These are phyloP conservation scores for Andricus curvator DNA, from an alignment of 2,888 invertebrate genomes.

Conservation along the genomic window DNA sequence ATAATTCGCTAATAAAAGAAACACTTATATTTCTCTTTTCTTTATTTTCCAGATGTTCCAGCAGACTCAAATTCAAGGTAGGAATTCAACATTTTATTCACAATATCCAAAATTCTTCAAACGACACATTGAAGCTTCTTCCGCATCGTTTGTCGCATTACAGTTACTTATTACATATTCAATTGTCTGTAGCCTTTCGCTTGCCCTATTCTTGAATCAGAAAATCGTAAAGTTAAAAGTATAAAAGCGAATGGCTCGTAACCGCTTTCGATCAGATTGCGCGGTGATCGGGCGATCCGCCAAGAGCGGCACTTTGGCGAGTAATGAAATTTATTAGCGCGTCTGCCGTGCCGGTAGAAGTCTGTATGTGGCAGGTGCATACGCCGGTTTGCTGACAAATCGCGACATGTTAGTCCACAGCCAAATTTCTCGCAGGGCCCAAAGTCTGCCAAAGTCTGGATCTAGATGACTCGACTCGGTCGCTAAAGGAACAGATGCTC, in stretches of 20 bases:
- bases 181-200: neutral
- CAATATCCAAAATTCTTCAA: too few species aligned
- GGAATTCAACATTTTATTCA: too few species aligned
- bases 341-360: constrained; percentile 2
- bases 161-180: too few species aligned
- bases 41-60: neutral
- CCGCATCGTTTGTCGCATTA: too few species aligned
- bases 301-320: constrained; percentile 31
- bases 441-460: constrained; percentile 20
- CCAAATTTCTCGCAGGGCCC: constrained; percentile 9
- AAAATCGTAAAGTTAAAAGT: neutral
- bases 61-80: neutral
- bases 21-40: neutral
- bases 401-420: constrained; percentile 23
- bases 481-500: constrained; percentile 22
- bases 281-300: constrained; percentile 13
- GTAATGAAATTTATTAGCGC: constrained; percentile 35
- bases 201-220: neutral
- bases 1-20: neutral
- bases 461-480: constrained; percentile 28
- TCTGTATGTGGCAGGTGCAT: constrained; percentile 21
- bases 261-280: constrained; percentile 12
- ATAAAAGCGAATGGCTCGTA: constrained; percentile 14
- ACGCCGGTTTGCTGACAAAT: constrained; percentile 28
- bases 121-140: too few species aligned